Base-by-base conservation (phyloP, 92 coral and sea anemone genomes). In the Nematostella vectensis region DNA sequence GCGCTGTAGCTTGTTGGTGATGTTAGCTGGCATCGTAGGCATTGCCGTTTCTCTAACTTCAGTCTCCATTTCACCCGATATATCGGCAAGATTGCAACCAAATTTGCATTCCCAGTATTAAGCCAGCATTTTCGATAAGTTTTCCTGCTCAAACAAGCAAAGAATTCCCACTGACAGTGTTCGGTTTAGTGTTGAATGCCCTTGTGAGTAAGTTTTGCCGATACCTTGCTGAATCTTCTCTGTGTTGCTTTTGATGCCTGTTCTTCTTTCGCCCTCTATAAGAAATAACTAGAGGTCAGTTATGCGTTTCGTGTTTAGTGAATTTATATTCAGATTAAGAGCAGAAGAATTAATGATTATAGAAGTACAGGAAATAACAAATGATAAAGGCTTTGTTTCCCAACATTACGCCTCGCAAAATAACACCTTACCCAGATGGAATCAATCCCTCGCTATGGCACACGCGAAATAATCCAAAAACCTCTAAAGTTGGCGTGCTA, bases 21-120 rank as follows among this genome's bases (percentile, higher is more conserved):
- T 3, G 27, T 66, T 66, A n/a, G 62, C 8, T 15, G 72, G 55
- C 43, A 66, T 66, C 6, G 63, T 29, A 42, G 72, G 72, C 72
- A 66, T 66, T 54, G 20, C 55, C 53, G 56, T 54, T 31, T 66
- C 72, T 63, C 55, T 66, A 23, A 66, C 25, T 55, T 62, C 43
- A 20, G 62, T 43, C 55, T 54, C 72, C 72, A 66, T 66, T 1
- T 22, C 29, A 48, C 20, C 47, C 63, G 25, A 19, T 56, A 45
- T 45, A 45, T 11, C 51, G 9, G 9, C 51, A 19, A 45, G 4
- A 45, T 45, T 9, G 18, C 51, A 10, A 4, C 12, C 51, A 45
- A 45, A 45, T 45, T 45, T 45, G 51, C 51, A 45, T 45, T 45
- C 51, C 51, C 18, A 9, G 18, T 19, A 45, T 45, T 11, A 45